Evolutionary conservation across 2,113 vertebrate genomes (phyloP).

Genomic region (Tursiops truncatus): DNA sequence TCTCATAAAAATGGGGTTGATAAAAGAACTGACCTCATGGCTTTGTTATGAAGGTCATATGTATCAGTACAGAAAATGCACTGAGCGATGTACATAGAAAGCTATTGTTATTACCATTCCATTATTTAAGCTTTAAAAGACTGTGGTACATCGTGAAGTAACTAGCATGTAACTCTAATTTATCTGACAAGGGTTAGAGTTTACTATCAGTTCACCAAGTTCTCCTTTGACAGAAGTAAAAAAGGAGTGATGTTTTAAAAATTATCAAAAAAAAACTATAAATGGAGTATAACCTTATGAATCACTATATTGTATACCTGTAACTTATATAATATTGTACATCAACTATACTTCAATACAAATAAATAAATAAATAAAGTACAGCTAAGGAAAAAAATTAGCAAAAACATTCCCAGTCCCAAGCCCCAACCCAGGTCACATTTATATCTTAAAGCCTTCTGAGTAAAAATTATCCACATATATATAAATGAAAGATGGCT

Average conservation of each 20-base stretch:
- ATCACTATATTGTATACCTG: not conserved
- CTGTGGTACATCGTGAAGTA: not conserved
- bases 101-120: not conserved
- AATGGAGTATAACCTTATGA: not conserved
- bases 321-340: not conserved
- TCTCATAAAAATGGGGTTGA: conserved; percentile 21
- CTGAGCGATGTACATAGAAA: not conserved
- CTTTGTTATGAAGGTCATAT: not conserved
- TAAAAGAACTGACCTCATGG: not conserved
- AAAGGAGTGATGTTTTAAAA: not conserved
- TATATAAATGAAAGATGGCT: not conserved
- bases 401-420: not conserved
- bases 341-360: not conserved
- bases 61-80: not conserved
- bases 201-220: conserved; percentile 30
- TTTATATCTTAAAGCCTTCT: conserved; percentile 18
- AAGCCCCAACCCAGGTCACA: not conserved
- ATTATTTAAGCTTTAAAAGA: conserved; percentile 32
- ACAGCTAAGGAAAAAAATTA: not conserved
- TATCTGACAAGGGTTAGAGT: not conserved
- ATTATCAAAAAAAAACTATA: not conserved
- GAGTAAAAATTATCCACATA: not conserved
- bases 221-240: not conserved
- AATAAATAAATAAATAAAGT: not conserved
- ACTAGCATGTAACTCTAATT: conserved; percentile 16